phyloP scores from a whole-genome alignment of 1,140 invertebrate genomes.

The Dreissena rostriformis region DNA sequence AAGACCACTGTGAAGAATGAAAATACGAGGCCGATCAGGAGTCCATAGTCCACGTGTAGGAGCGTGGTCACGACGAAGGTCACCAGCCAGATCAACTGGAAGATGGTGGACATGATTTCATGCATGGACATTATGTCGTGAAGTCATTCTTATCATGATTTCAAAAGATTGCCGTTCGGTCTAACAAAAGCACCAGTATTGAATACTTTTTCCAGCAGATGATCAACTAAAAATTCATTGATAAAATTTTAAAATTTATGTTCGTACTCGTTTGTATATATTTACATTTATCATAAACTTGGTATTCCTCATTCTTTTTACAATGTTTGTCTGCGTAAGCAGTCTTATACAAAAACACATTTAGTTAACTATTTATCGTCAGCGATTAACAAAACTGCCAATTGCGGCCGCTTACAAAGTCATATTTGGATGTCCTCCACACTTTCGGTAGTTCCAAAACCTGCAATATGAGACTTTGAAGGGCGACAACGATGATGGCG shows the following conservation, averaged over 20 bases:
- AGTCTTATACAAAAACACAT: too few relatives aligned
- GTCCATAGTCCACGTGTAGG: conserved; percentile 68
- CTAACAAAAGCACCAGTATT: background rate
- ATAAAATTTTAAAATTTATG: background rate
- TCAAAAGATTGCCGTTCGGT: background rate
- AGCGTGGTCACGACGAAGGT: conserved; percentile 66
- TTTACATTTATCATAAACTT: too few relatives aligned
- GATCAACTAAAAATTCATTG: background rate
- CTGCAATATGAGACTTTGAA: conserved; percentile 82
- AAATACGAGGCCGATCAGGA: conserved; percentile 69
- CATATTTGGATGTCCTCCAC: conserved; percentile 80
- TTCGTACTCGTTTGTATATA: background rate
- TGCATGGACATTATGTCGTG: background rate
- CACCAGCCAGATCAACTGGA: conserved; percentile 71
- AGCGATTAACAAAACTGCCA: background rate
- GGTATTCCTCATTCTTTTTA: too few relatives aligned
- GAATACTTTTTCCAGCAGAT: background rate
- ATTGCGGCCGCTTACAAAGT: conserved; percentile 77
- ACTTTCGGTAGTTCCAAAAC: conserved; percentile 78
- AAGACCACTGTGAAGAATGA: conserved; percentile 72
- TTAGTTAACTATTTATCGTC: background rate
- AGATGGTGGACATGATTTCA: background rate
- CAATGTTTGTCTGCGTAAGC: too few relatives aligned
- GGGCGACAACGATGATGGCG: conserved; percentile 82
- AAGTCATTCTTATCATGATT: background rate